Base-by-base conservation (phyloP, 2,113 vertebrate genomes). In the Seriola dumerili region DNA sequence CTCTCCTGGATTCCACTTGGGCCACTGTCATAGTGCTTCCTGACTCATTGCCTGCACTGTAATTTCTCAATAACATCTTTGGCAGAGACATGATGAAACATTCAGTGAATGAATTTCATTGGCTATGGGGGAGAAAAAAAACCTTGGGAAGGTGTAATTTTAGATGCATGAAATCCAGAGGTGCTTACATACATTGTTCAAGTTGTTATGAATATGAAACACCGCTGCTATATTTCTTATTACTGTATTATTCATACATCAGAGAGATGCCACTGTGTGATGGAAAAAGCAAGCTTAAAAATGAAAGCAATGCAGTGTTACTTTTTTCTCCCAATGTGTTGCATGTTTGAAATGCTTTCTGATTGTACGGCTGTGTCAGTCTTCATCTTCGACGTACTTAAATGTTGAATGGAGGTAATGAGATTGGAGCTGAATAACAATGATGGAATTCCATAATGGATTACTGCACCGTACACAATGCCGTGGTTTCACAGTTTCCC, bases 401-500 rank as follows among this genome's bases (percentile, higher is more conserved):
- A 86, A 87, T 48, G 75, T 69, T 90, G 89, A 93, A 94, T 86
- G 69, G 82, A 87, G 72, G 89, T 94, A 93, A 95, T 93, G 92
- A 92, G 92, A 93, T 92, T 91, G 91, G 72, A 89, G 80, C 80
- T 81, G 84, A 91, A 90, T 89, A 81, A 92, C 82, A 89, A 91
- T 87, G 86, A 88, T 68, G 83, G 64, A 79, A 80, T 90, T 87
- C 85, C 78, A 76, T 86, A 83, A 92, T 89, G 91, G 89, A 94
- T 95, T 93, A 94, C 78, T 44, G 70, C 65, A 62, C 46, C 21
- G 16, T 75, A 84, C 74, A 91, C 91, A 93, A 92, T 92, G 82
- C 72, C 9, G 70, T 78, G 78, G 85, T 90, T 93, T 91, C 90
- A 92, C 88, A 83, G 79, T 89, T 90, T 77, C 54, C 57, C 87